Base-by-base conservation (phyloP, 2,797 vertebrate genomes). In the Amblyopsis hoosieri region DNA sequence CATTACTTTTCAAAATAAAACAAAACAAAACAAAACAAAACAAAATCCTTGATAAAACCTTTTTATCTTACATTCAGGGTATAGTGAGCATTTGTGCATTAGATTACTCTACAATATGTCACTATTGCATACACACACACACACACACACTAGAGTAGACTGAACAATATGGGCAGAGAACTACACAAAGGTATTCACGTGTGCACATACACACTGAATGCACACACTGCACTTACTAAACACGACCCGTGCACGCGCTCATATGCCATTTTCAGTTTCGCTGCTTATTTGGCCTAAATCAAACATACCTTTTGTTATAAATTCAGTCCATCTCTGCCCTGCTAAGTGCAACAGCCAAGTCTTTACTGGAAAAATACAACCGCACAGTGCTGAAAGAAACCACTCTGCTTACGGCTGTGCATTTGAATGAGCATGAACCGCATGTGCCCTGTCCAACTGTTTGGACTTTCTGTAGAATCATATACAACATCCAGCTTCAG, bases 351-450 rank as follows among this genome's bases (percentile, higher is more conserved):
- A 62, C 60, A 17, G 45, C 71, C 17, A 48, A 56, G 54, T 50
- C 57, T 78, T 64, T 66, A 54, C 67, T 4, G 5, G 68, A 57
- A 53, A 51, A 75, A 64, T 66, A 60, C 61, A 75, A 66, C 78
- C 59, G 53, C n/a, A 63, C 15, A 60, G 48, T 63, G 60, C 69
- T 73, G 80, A 83, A 75, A 70, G 70, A 70, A 49, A 42, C 13
- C 0, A 67, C 77, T 85, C 57, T 48, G 13, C 62, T n/a, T 1
- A 3, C 29, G 60, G 66, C 54, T 63, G 54, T 54, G 37, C 60
- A 64, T 72, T 54, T 55, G 57, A 78, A 70, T 66, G 70, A 66
- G 62, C 72, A 45, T 45, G 53, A 55, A 45, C 63, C 13, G 61
- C 60, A 54, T 66, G 59, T 37, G 48, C 59, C 48, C 72, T 64